A percentile compares a stretch with the other conserved stretches of the same genome.
These are phyloP conservation scores for Clivina fossor DNA, from an alignment of 2,888 invertebrate species.

Conservation along the genomic window DNA sequence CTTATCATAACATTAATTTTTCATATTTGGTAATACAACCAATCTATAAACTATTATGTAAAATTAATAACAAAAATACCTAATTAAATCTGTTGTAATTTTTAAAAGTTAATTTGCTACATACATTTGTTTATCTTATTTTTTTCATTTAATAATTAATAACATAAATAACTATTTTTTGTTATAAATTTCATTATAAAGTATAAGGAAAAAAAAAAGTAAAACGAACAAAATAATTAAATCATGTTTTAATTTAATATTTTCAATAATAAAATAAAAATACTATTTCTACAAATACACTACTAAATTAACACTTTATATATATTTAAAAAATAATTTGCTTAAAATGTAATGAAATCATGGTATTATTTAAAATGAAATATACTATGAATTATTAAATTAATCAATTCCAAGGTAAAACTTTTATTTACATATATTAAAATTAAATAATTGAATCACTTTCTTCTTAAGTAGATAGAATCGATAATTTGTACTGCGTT, in stretches of 20 bases:
- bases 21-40: no score
- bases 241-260: not conserved
- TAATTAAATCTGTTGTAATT: no score
- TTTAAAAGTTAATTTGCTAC: no score
- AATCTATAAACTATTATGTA: no score
- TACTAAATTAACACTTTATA: no score
- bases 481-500: constrained; percentile 21
- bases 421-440: constrained; percentile 22
- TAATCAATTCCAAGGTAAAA: not conserved
- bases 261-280: not conserved
- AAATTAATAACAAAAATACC: no score
- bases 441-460: constrained; percentile 3
- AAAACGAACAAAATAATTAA: not conserved
- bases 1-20: no score
- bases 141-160: no score
- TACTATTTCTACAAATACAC: not conserved
- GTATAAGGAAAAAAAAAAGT: not conserved
- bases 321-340: no score
- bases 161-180: constrained; percentile 2
- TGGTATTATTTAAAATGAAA: constrained; percentile 4
- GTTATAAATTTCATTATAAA: constrained; percentile 2
- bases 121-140: no score
- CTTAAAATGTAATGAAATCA: no score
- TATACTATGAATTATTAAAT: not conserved
- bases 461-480: constrained; percentile 9